Evolutionary conservation across 2,113 vertebrate genomes (phyloP), one percentile per base, ranked within the genome.

Genomic region (Nycticebus coucang): DNA sequence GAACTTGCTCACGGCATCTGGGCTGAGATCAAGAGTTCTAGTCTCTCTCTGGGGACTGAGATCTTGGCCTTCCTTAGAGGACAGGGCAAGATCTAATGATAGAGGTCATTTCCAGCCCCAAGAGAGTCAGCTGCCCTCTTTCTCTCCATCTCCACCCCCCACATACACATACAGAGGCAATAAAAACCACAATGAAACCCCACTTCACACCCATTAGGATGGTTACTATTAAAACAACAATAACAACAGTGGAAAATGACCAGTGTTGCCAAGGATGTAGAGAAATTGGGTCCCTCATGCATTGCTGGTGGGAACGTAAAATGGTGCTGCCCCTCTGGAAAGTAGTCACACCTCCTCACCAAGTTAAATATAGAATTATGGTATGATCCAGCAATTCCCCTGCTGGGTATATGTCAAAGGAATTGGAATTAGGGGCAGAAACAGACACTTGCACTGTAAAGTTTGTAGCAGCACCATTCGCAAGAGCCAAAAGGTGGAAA

Each of bases 21-120:
- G 71, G 55, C 50, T 45, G 57, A 71, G 93, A 90, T 95, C 77
- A 94, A 91, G 88, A 83, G 72, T 64, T 85, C 11, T 22, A 75
- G 69, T 26, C 86, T 89, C 26, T 95, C 97, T 88, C 96, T 55
- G 55, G 95, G 87, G 93, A 84, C 50, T 55, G 19, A 15, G 59
- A 84, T 81, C 89, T 45, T 87, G 87, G 59, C 22, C 86, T 95
- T 30, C n/a, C 28, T 2, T n/a, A 85, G 41, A 60, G 41, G 18
- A 26, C 1, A 9, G 82, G 33, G 59, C 74, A 0, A 55, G 80
- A 93, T 93, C 71, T 93, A 91, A 74, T 22, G 80, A 80, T 64
- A 97, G 84, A 96, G 69, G 74, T 89, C 94, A 89, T 87, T 89
- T 87, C 35, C 24, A 68, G 66, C 60, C 93, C 41, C 13, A 3